Percentiles rank a stretch among this genome's conserved stretches.
These are phyloP conservation scores for Eueides isabella DNA, from an alignment of 1,140 invertebrate species.

Conservation along the genomic window DNA sequence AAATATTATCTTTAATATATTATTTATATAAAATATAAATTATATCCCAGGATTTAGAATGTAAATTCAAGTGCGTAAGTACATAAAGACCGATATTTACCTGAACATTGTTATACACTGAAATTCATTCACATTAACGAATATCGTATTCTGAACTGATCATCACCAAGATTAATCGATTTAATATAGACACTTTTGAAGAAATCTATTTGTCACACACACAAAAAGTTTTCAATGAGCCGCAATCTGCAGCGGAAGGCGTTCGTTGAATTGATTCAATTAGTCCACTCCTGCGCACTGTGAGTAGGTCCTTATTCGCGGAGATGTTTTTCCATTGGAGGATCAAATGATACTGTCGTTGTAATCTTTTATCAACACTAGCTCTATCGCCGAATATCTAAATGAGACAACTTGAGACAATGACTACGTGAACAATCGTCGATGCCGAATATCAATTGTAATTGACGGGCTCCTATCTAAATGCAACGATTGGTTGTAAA, in stretches of 20 bases:
- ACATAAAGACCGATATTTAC: conserved; percentile 24
- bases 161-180: conserved; percentile 40
- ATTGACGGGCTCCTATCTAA: conserved; percentile 63
- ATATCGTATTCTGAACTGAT: conserved; percentile 44
- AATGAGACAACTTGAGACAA: conserved; percentile 48
- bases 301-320: conserved; percentile 39
- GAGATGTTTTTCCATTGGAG: conserved; percentile 59
- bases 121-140: conserved; percentile 37
- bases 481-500: conserved; percentile 67
- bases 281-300: conserved; percentile 50
- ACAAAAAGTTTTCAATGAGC: conserved; percentile 42
- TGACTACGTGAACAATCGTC: conserved; percentile 51
- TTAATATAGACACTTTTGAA: conserved; percentile 7
- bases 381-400: conserved; percentile 55
- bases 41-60: no score
- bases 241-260: conserved; percentile 66
- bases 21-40: no score
- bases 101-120: conserved; percentile 46
- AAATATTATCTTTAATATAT: no score
- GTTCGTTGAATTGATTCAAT: conserved; percentile 76
- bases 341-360: conserved; percentile 69
- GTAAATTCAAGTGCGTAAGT: no score
- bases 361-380: conserved; percentile 75
- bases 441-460: conserved; percentile 61
- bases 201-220: conserved; percentile 28